A percentile compares a stretch with the other conserved stretches of the same genome.
Evolutionary conservation across 2,888 invertebrate species (phyloP).

Genomic region (Ochropacha duplaris): DNA sequence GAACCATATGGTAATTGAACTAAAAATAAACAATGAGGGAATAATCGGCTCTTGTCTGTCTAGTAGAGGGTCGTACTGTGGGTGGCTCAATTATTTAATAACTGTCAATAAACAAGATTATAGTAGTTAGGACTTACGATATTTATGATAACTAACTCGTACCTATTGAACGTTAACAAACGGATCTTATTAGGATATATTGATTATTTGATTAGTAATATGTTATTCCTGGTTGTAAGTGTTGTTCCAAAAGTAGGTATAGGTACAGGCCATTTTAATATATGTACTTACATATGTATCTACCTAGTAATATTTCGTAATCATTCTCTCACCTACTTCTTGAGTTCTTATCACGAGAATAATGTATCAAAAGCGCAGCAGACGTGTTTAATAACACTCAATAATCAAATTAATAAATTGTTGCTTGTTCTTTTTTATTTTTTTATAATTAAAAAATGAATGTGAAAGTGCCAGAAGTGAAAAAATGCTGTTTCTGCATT

Average conservation of each 20-base stretch:
- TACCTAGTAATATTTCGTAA: background rate
- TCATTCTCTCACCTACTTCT: background rate
- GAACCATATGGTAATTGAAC: slow-evolving; percentile 68
- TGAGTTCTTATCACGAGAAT: background rate
- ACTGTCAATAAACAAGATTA: slow-evolving; percentile 65
- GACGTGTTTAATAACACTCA: background rate
- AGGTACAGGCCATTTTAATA: too few relatives aligned
- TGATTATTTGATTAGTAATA: too few relatives aligned
- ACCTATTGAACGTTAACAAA: background rate
- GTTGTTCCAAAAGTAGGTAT: too few relatives aligned
- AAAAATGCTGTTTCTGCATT: slow-evolving; percentile 68
- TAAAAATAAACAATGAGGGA: slow-evolving; percentile 72
- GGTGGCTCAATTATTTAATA: slow-evolving; percentile 80
- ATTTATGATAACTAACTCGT: background rate
- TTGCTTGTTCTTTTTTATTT: background rate
- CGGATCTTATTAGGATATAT: background rate
- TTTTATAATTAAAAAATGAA: slow-evolving; percentile 24
- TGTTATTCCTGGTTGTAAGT: too few relatives aligned
- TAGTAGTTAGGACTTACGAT: slow-evolving; percentile 14
- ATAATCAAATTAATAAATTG: background rate
- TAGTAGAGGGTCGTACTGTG: slow-evolving; percentile 67
- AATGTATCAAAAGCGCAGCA: background rate
- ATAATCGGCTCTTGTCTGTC: slow-evolving; percentile 54
- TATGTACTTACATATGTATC: background rate
- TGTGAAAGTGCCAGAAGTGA: slow-evolving; percentile 63